A percentile compares a stretch with the other conserved stretches of the same genome.
Conservation (phyloP, 1,140 invertebrate species). For the Argopecten irradians region DNA sequence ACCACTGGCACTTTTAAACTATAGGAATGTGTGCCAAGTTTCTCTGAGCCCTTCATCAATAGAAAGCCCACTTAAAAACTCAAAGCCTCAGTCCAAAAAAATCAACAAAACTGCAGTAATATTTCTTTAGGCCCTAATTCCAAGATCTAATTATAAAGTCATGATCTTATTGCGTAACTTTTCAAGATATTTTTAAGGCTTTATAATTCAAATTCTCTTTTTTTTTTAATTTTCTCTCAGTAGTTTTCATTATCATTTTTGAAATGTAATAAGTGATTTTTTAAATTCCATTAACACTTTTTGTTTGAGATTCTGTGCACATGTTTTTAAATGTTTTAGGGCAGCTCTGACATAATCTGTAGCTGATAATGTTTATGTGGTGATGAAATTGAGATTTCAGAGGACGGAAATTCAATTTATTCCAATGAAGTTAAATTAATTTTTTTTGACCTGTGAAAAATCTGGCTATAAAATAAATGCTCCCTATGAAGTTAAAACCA, state of each 20-base stretch:
- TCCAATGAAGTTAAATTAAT: too few species aligned
- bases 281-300: not conserved
- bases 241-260: not conserved
- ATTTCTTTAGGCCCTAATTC: not conserved
- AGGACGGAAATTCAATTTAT: too few species aligned
- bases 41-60: not conserved
- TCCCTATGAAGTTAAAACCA: too few species aligned
- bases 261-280: not conserved
- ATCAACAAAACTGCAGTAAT: not conserved
- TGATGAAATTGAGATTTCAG: too few species aligned
- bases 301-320: not conserved
- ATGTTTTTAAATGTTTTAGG: not conserved
- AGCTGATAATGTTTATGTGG: too few species aligned
- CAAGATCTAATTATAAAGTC: too few species aligned
- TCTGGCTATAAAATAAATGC: too few species aligned
- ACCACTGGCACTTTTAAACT: not conserved
- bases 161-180: not conserved
- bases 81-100: not conserved
- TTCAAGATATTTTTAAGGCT: not conserved
- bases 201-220: not conserved
- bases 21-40: not conserved
- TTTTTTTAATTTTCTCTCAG: not conserved
- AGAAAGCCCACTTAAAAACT: not conserved
- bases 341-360: too few species aligned
- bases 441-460: too few species aligned